Evolutionary conservation across 2,113 vertebrate genomes (phyloP).

Genomic region (Pachypanchax playfairii): DNA sequence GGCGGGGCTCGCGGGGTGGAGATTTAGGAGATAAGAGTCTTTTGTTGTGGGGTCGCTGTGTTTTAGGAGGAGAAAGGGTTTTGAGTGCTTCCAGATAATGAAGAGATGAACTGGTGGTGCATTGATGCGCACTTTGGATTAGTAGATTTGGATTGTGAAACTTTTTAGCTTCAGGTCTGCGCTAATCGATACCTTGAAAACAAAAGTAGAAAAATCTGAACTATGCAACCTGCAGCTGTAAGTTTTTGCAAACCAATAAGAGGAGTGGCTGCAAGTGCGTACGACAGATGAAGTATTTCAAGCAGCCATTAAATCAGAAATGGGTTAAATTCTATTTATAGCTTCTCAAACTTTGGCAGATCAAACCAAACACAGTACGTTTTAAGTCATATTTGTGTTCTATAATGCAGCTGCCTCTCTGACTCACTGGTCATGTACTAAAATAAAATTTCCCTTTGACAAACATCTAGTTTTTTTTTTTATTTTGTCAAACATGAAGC

Average conservation of each 20-base stretch:
- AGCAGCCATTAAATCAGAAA: conserved; percentile 20
- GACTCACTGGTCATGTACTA: conserved; percentile 40
- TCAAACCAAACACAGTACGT: conserved; percentile 28
- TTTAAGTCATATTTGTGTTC: conserved; percentile 46
- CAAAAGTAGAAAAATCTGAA: conserved; percentile 53
- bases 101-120: conserved; percentile 15
- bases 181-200: conserved; percentile 36
- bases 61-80: not conserved
- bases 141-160: conserved; percentile 12
- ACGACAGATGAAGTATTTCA: conserved; percentile 34
- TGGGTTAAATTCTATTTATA: conserved; percentile 11
- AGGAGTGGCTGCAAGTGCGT: conserved; percentile 51
- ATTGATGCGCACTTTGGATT: conserved; percentile 9
- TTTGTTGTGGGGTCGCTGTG: not conserved
- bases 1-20: not conserved
- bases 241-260: conserved; percentile 20
- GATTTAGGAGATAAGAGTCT: conserved; percentile 2
- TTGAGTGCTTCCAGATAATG: not conserved
- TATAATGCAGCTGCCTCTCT: conserved; percentile 27
- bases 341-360: not conserved
- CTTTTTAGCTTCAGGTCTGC: conserved; percentile 22
- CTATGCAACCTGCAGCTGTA: conserved; percentile 14
- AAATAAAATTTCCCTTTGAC: conserved; percentile 47
- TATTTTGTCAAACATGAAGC: conserved; percentile 20
- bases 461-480: conserved; percentile 5